phyloP scores from a whole-genome alignment of 1,140 invertebrate genomes.

The Drosophila malerkotliana region DNA sequence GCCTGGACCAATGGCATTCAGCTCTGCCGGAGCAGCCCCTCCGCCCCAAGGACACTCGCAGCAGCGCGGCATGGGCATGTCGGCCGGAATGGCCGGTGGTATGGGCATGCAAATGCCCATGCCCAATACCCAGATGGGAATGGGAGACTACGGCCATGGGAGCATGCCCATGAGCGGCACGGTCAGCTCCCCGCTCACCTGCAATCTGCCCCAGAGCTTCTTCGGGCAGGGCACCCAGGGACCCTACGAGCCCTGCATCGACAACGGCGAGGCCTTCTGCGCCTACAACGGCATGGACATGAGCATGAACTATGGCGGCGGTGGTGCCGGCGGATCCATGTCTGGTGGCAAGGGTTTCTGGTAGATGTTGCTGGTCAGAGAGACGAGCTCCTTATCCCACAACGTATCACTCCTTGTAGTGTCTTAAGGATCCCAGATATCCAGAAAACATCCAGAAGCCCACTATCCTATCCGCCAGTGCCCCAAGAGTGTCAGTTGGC shows the following conservation, averaged over 20 bases:
- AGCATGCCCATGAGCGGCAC: neutral
- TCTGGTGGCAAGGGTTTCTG: slow-evolving; percentile 14
- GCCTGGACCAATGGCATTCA: neutral
- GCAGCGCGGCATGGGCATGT: slow-evolving; percentile 3
- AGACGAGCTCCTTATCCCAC: neutral
- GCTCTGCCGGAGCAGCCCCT: neutral
- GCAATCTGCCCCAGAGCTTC: slow-evolving; percentile 26
- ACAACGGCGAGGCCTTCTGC: slow-evolving; percentile 22
- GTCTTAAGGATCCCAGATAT: too few relatives aligned
- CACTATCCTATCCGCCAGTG: neutral
- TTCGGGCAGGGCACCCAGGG: slow-evolving; percentile 11
- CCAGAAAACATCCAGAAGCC: too few relatives aligned
- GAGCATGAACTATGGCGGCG: slow-evolving; percentile 1
- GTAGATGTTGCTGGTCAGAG: neutral
- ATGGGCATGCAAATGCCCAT: slow-evolving; percentile 4
- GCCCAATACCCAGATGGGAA: slow-evolving; percentile 21
- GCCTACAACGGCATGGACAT: slow-evolving; percentile 15
- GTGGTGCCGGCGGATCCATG: neutral
- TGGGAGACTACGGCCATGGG: slow-evolving; percentile 23
- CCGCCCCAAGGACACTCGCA: neutral
- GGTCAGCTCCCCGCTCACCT: slow-evolving; percentile 23
- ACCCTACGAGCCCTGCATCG: slow-evolving; percentile 24
- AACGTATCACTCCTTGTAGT: too few relatives aligned
- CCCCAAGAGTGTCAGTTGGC: neutral
- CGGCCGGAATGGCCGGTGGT: neutral